These are phyloP conservation scores for Momotus momota DNA, from an alignment of 2,797 vertebrate species.

Conservation along the genomic window DNA sequence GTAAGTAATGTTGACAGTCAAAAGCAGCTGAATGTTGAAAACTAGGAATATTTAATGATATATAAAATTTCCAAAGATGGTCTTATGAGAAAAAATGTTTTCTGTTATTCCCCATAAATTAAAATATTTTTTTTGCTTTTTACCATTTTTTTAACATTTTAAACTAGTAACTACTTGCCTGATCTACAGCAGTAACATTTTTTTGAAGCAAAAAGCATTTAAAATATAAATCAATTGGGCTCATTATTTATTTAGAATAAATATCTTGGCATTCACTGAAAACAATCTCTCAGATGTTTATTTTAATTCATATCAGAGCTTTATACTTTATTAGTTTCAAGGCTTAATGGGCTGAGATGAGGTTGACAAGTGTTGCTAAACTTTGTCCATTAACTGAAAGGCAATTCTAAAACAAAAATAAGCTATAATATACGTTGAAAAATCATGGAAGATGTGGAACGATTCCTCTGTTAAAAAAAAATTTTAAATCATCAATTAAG, in stretches of 20 bases:
- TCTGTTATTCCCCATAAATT: not conserved
- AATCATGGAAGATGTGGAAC: not conserved
- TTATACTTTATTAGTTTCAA: not conserved
- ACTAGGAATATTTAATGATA: not conserved
- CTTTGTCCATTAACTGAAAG: not conserved
- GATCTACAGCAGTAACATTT: not conserved
- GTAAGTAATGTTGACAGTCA: not conserved
- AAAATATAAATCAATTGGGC: not conserved
- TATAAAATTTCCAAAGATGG: not conserved
- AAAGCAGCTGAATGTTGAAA: not conserved
- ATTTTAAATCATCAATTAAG: not conserved
- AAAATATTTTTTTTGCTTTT: not conserved
- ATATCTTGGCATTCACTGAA: not conserved
- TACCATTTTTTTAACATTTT: not conserved
- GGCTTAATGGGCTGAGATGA: not conserved
- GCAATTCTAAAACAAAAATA: not conserved
- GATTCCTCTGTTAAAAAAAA: not conserved
- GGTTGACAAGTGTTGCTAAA: not conserved
- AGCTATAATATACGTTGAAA: not conserved
- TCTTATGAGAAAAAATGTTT: not conserved
- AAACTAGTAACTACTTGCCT: not conserved
- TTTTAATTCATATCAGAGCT: not conserved
- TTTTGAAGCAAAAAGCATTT: not conserved
- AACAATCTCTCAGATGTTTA: not conserved
- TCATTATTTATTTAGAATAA: constrained; percentile 23